These are phyloP conservation scores for Cebus imitator DNA, from an alignment of 2,113 vertebrate genomes.

Conservation along the genomic window DNA sequence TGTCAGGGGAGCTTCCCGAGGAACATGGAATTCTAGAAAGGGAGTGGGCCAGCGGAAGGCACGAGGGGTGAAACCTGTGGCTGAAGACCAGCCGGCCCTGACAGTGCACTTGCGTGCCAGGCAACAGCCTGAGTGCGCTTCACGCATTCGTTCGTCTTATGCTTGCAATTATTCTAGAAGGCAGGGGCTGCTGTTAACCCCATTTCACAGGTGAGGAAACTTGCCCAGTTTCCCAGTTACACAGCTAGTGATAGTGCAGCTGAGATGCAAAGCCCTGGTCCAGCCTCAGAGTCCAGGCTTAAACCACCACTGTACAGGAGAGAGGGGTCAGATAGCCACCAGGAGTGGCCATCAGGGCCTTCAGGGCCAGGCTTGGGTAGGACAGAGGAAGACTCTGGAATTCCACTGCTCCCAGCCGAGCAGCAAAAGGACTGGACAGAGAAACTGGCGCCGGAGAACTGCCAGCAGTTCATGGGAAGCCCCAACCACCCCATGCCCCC, in stretches of 20 bases:
- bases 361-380: neutral
- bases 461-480: accelerated
- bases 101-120: accelerated
- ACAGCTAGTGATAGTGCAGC: neutral
- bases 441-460: neutral
- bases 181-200: neutral
- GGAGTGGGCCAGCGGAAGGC: too few relatives aligned
- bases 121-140: accelerated
- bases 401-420: neutral
- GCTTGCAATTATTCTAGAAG: neutral
- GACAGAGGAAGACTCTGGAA: neutral
- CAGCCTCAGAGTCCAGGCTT: neutral
- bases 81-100: accelerated
- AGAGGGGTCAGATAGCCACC: neutral
- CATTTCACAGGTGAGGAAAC: neutral
- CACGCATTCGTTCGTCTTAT: neutral
- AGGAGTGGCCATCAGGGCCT: neutral
- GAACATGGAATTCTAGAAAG: neutral
- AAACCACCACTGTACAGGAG: too few relatives aligned
- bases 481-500: accelerated
- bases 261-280: neutral
- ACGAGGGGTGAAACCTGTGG: accelerated
- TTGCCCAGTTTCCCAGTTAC: neutral
- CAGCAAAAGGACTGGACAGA: neutral
- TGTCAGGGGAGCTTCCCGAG: neutral